phyloP scores from a whole-genome alignment of 1,140 invertebrate species.

The Chlorops oryzae region DNA sequence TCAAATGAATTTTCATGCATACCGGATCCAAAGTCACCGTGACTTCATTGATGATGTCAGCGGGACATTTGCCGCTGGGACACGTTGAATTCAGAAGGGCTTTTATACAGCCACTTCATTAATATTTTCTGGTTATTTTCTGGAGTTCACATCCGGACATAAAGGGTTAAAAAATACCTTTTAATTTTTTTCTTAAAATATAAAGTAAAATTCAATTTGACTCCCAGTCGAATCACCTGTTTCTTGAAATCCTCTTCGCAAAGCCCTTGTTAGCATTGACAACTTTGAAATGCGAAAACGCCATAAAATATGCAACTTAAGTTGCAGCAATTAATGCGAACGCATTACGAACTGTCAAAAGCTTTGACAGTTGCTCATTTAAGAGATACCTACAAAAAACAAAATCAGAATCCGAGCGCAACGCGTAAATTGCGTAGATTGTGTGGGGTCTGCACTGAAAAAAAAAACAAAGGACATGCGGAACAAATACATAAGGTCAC shows the following conservation, averaged over 20 bases:
- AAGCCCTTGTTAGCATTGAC: background rate
- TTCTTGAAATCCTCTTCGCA: background rate
- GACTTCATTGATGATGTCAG: too few relatives aligned
- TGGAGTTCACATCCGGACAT: constrained; percentile 2
- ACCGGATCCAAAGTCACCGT: too few relatives aligned
- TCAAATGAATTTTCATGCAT: too few relatives aligned
- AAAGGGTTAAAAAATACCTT: too few relatives aligned
- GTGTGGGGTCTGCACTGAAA: background rate
- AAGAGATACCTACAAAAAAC: background rate
- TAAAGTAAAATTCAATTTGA: too few relatives aligned
- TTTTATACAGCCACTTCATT: too few relatives aligned
- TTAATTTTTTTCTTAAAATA: too few relatives aligned
- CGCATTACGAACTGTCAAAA: constrained; percentile 10
- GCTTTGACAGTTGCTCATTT: constrained; percentile 8
- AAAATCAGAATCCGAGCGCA: background rate
- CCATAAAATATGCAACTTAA: constrained; percentile 10
- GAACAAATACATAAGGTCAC: too few relatives aligned
- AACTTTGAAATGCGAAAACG: background rate
- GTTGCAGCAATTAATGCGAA: constrained; percentile 13
- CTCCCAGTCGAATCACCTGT: too few relatives aligned
- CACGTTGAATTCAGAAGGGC: too few relatives aligned
- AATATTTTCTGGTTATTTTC: constrained; percentile 3
- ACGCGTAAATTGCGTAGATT: background rate
- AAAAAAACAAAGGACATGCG: background rate
- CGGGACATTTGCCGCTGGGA: too few relatives aligned